These are phyloP conservation scores for Macropus fuliginosus DNA, from an alignment of 2,797 vertebrate species.

Conservation along the genomic window DNA sequence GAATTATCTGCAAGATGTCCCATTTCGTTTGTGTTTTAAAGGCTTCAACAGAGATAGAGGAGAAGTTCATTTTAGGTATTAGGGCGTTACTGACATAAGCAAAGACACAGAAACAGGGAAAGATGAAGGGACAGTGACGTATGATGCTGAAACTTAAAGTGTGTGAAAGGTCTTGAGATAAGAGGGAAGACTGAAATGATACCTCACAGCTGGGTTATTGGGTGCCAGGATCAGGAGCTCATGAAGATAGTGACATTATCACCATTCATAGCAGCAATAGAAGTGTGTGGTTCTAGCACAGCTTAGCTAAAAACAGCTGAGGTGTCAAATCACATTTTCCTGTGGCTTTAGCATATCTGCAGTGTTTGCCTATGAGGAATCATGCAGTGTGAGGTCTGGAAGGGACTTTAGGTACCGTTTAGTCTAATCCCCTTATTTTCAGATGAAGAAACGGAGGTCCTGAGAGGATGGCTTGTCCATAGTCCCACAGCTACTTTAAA, in stretches of 20 bases:
- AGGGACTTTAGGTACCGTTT: background rate
- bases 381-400: background rate
- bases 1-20: background rate
- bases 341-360: background rate
- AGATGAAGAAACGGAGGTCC: background rate
- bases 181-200: background rate
- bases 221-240: background rate
- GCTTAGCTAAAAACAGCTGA: background rate
- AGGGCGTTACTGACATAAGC: background rate
- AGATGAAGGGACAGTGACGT: background rate
- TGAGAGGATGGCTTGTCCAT: background rate
- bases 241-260: background rate
- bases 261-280: background rate
- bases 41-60: background rate
- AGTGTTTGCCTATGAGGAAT: background rate
- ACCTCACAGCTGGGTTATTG: background rate
- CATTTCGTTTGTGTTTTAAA: background rate
- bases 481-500: background rate
- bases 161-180: background rate
- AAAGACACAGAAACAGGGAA: background rate
- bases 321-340: background rate
- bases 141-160: background rate
- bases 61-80: background rate
- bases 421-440: background rate
- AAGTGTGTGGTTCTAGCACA: background rate